These are phyloP conservation scores for Bothrops jararaca DNA, from an alignment of 2,113 vertebrate species.

Conservation along the genomic window DNA sequence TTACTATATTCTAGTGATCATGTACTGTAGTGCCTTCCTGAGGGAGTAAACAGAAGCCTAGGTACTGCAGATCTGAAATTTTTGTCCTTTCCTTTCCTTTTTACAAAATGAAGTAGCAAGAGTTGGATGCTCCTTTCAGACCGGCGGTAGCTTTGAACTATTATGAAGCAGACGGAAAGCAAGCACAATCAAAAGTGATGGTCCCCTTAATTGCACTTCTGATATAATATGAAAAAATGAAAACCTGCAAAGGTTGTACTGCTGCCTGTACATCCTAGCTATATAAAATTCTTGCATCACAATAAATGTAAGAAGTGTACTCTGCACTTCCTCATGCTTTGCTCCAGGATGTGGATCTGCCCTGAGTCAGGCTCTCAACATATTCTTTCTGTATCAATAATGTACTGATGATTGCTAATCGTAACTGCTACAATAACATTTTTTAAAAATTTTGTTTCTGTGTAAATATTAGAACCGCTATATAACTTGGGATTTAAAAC, in stretches of 20 bases:
- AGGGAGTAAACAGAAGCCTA: not conserved
- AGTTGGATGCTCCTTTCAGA: conserved; percentile 37
- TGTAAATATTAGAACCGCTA: conserved; percentile 65
- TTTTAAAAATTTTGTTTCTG: conserved; percentile 33
- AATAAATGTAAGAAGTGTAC: not conserved
- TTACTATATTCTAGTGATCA: not conserved
- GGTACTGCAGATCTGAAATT: not conserved
- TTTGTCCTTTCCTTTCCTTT: not conserved
- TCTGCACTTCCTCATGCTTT: not conserved
- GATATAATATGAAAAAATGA: not conserved
- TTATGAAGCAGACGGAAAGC: not conserved
- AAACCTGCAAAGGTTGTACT: not conserved
- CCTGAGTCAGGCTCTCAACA: not conserved
- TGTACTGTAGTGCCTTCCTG: not conserved
- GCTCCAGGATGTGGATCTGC: not conserved
- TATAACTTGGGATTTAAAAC: conserved; percentile 59
- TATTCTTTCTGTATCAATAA: conserved; percentile 48
- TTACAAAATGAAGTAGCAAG: conserved; percentile 17
- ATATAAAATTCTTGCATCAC: not conserved
- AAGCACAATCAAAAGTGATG: not conserved
- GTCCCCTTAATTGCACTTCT: not conserved
- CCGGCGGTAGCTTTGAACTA: not conserved
- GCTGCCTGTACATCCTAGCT: not conserved
- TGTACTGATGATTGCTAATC: conserved; percentile 43
- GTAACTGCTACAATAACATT: conserved; percentile 44